phyloP scores from a whole-genome alignment of 2,888 invertebrate genomes.

The Andrena flavipes region DNA sequence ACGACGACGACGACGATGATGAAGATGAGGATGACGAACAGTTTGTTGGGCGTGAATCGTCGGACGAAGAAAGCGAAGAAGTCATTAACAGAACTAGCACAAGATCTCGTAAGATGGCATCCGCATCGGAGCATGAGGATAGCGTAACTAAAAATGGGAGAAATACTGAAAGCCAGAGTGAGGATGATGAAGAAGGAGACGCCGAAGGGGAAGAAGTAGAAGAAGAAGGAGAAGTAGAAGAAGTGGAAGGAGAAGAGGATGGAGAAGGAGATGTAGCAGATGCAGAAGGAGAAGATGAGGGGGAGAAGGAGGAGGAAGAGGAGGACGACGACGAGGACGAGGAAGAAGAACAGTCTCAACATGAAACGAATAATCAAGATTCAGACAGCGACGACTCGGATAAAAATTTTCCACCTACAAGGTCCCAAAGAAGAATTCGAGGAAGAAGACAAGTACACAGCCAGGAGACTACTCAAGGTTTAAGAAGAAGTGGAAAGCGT shows the following conservation, averaged over 20 bases:
- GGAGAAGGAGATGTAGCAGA: constrained; percentile 24
- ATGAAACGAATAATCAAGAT: constrained; percentile 59
- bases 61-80: constrained; percentile 77
- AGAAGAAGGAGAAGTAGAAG: constrained; percentile 26
- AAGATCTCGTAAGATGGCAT: constrained; percentile 69
- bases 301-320: constrained; percentile 33
- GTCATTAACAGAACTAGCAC: constrained; percentile 72
- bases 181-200: constrained; percentile 44
- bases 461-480: constrained; percentile 55
- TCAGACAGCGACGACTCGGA: constrained; percentile 74
- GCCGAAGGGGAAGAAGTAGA: constrained; percentile 51
- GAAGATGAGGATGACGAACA: constrained; percentile 70
- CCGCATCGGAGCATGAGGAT: constrained; percentile 43
- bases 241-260: constrained; percentile 46
- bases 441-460: constrained; percentile 62
- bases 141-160: constrained; percentile 48
- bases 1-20: constrained; percentile 71
- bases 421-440: constrained; percentile 69
- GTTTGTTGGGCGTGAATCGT: constrained; percentile 60
- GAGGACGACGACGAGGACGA: constrained; percentile 51
- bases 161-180: constrained; percentile 59
- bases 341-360: constrained; percentile 57
- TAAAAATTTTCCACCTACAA: constrained; percentile 58
- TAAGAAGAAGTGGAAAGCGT: constrained; percentile 79
- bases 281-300: constrained; percentile 53